Percentiles rank a stretch among this genome's conserved stretches.
These are phyloP conservation scores for Thereuonema tuberculata DNA, from an alignment of 1,140 invertebrate genomes.

Conservation along the genomic window DNA sequence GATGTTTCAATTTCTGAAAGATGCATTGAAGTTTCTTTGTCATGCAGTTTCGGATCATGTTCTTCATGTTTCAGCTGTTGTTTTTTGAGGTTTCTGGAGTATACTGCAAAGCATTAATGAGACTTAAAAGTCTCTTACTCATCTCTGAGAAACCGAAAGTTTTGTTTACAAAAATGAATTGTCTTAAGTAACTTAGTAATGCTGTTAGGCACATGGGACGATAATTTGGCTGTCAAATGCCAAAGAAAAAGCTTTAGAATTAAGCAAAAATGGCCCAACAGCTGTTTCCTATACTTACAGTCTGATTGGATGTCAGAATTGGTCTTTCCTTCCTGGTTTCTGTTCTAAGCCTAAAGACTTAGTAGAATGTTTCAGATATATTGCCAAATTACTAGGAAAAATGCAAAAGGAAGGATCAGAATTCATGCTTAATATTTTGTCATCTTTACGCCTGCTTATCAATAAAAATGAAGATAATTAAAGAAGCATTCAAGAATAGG, in stretches of 20 bases:
- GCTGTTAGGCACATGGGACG: conserved; percentile 68
- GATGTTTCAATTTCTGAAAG: too few species aligned
- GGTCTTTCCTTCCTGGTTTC: conserved; percentile 80
- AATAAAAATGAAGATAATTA: conserved; percentile 13
- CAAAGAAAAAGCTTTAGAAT: conserved; percentile 38
- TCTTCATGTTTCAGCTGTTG: too few species aligned
- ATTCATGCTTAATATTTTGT: conserved; percentile 33
- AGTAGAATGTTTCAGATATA: conserved; percentile 36
- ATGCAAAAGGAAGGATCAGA: conserved; percentile 37
- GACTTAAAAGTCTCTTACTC: conserved; percentile 46
- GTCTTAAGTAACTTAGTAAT: conserved; percentile 62
- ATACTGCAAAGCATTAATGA: conserved; percentile 24
- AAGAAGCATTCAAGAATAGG: background rate
- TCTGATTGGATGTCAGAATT: conserved; percentile 65
- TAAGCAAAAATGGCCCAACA: conserved; percentile 40
- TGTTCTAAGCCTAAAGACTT: conserved; percentile 71
- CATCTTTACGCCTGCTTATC: conserved; percentile 32
- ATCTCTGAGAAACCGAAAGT: conserved; percentile 58
- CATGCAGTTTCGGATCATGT: too few species aligned
- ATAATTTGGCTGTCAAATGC: conserved; percentile 51
- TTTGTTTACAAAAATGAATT: conserved; percentile 59
- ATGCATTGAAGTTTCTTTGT: too few species aligned
- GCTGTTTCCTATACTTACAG: conserved; percentile 59
- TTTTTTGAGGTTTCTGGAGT: conserved; percentile 23
- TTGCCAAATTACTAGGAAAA: conserved; percentile 68